Percentiles rank a stretch among this genome's conserved stretches.
Evolutionary conservation across 2,797 vertebrate genomes (phyloP).

Genomic region (Pyrocephalus nanus): DNA sequence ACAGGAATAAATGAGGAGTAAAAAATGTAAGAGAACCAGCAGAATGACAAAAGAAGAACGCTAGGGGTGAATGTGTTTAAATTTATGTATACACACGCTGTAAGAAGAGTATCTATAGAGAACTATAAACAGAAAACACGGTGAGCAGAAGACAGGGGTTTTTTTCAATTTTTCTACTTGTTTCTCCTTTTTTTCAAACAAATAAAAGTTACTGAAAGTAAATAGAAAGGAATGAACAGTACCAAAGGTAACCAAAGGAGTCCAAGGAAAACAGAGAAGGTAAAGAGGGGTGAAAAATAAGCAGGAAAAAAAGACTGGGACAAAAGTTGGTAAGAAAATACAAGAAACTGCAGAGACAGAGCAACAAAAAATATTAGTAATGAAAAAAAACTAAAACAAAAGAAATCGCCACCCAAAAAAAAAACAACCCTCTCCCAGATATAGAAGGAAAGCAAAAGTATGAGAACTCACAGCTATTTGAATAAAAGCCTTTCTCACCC

Average conservation of each 20-base stretch:
- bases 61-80: neutral
- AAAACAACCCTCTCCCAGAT: neutral
- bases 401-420: too few species aligned
- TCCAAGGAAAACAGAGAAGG: neutral
- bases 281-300: neutral
- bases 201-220: neutral
- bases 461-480: neutral
- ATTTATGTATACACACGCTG: fast-evolving
- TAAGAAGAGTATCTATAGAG: neutral
- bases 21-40: neutral
- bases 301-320: neutral
- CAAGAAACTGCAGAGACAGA: neutral
- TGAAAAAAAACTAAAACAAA: neutral
- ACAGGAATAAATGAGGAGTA: neutral
- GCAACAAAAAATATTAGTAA: neutral
- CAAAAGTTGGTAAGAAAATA: neutral
- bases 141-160: neutral
- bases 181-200: neutral
- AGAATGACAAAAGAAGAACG: neutral
- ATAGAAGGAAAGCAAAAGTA: neutral
- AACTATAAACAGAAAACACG: neutral
- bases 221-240: neutral
- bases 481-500: neutral
- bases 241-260: neutral
- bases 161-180: neutral